Percentiles rank a stretch among this genome's conserved stretches.
These are phyloP conservation scores for Cheirogaleus medius DNA, from an alignment of 2,113 vertebrate genomes.

Conservation along the genomic window DNA sequence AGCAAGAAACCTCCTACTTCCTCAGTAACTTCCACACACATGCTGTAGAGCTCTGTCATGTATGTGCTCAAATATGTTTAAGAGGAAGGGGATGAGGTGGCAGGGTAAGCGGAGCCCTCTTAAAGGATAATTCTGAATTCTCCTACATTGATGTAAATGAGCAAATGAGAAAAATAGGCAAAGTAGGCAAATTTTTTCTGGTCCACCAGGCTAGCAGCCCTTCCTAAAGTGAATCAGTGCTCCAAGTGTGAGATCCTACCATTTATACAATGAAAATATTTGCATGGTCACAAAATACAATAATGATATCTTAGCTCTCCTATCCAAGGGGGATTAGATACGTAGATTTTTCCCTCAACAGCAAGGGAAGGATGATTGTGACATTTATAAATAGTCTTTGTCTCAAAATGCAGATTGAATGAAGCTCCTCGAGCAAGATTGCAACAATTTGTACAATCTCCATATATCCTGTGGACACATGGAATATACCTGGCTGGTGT, in stretches of 20 bases:
- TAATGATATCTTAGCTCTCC: background rate
- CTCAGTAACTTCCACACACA: background rate
- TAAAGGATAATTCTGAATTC: background rate
- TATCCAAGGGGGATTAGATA: background rate
- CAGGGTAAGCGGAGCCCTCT: background rate
- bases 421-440: background rate
- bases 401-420: background rate
- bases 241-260: background rate
- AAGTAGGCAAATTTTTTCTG: background rate
- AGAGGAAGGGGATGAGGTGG: background rate
- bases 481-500: background rate
- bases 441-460: background rate
- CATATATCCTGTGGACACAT: background rate
- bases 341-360: background rate
- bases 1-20: background rate
- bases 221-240: background rate
- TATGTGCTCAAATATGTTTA: background rate
- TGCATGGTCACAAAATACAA: background rate
- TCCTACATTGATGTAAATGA: background rate
- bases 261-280: slow-evolving; percentile 1
- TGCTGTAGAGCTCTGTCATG: background rate
- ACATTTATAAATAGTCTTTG: background rate
- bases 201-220: background rate
- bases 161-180: background rate
- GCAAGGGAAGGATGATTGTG: background rate